Conservation (phyloP, 2,113 vertebrate species). For the Pteruthius melanotis region DNA sequence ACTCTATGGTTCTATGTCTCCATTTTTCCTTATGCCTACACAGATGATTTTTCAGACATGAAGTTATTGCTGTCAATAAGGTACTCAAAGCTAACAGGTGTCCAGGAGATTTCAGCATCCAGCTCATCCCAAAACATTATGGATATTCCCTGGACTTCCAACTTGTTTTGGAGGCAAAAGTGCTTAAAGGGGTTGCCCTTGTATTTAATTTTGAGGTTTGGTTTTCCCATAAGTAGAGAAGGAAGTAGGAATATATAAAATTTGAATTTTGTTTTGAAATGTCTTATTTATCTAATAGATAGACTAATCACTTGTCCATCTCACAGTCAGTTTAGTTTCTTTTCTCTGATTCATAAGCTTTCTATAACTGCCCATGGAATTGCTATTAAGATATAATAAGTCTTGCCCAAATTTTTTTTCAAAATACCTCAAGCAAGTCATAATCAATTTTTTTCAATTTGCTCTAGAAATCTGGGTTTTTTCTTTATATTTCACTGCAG, state of each 20-base stretch:
- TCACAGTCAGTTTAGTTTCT: not conserved
- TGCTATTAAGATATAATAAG: not conserved
- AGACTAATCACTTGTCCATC: not conserved
- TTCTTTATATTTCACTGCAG: not conserved
- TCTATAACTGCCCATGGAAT: not conserved
- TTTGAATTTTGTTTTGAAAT: not conserved
- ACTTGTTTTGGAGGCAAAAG: not conserved
- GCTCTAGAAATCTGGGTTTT: not conserved
- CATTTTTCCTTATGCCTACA: not conserved
- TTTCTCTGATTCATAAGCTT: not conserved
- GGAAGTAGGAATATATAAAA: not conserved
- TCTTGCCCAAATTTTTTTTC: not conserved
- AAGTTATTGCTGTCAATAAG: not conserved
- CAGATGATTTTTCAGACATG: not conserved
- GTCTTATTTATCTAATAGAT: not conserved
- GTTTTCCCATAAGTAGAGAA: not conserved
- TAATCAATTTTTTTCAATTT: not conserved
- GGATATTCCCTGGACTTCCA: not conserved
- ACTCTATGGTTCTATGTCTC: not conserved
- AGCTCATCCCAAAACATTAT: not conserved
- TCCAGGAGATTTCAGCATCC: not conserved
- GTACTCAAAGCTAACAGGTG: not conserved
- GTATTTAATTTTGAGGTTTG: not conserved
- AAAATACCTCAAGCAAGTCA: not conserved
- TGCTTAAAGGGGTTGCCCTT: not conserved